A percentile compares a stretch with the other conserved stretches of the same genome.
phyloP scores from a whole-genome alignment of 2,888 invertebrate genomes.

The Agonopterix alstromeriana region DNA sequence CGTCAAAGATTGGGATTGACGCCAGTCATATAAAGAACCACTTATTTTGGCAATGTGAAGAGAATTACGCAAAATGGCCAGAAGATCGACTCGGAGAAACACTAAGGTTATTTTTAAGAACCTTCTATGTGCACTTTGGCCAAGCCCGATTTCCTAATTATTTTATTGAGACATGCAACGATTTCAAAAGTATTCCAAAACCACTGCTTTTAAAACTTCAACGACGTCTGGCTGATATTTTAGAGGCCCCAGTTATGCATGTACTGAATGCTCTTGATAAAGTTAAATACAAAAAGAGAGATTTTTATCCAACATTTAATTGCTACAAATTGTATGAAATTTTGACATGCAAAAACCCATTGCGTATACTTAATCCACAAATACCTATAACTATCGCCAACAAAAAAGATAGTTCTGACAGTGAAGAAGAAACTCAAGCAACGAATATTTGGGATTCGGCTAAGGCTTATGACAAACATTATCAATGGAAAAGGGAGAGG shows the following conservation, averaged over 20 bases:
- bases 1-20: constrained; percentile 79
- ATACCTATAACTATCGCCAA: constrained; percentile 33
- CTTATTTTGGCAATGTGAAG: constrained; percentile 87
- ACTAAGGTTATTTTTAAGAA: constrained; percentile 77
- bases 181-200: constrained; percentile 82
- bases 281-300: constrained; percentile 75
- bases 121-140: constrained; percentile 79
- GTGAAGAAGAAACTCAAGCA: constrained; percentile 45
- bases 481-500: constrained; percentile 63
- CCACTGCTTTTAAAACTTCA: constrained; percentile 80
- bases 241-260: constrained; percentile 84
- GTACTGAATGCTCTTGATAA: constrained; percentile 82
- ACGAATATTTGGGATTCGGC: constrained; percentile 64
- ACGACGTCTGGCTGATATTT: constrained; percentile 79
- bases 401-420: constrained; percentile 47
- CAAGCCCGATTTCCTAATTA: constrained; percentile 81
- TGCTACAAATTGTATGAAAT: constrained; percentile 76
- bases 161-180: constrained; percentile 83
- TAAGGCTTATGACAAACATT: constrained; percentile 69
- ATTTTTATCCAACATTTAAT: constrained; percentile 81
- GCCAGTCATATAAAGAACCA: constrained; percentile 84
- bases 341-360: constrained; percentile 73
- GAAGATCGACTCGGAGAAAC: constrained; percentile 84
- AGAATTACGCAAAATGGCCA: constrained; percentile 82
- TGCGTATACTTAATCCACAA: constrained; percentile 65